Percentiles rank a stretch among this genome's conserved stretches.
Evolutionary conservation across 2,888 invertebrate genomes (phyloP).

Genomic region (Yponomeuta cagnagella): DNA sequence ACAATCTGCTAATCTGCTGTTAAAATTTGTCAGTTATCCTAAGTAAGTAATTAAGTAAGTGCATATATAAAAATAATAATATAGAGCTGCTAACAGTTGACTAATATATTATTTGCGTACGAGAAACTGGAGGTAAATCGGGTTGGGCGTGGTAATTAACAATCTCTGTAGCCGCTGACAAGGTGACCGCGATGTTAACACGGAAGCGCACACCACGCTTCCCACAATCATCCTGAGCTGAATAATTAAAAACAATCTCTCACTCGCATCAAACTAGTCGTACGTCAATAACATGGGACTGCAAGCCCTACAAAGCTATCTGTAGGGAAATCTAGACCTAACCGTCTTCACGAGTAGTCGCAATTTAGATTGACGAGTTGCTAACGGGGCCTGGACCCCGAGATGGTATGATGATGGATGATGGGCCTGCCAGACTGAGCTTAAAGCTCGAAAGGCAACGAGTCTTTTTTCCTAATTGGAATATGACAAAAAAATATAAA

Average conservation of each 20-base stretch:
- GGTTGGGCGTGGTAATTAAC: no score
- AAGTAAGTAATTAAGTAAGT: no score
- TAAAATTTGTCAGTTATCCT: no score
- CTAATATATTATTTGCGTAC: no score
- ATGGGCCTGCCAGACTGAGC: background rate
- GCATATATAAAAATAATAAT: no score
- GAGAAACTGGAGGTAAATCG: no score
- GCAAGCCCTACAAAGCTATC: background rate
- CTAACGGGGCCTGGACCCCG: background rate
- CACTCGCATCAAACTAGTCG: background rate
- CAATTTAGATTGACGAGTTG: background rate
- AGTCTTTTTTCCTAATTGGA: no score
- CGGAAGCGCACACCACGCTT: background rate
- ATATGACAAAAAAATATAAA: no score
- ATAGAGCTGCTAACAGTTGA: no score
- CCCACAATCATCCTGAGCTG: background rate
- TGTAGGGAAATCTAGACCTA: background rate
- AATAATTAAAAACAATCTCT: constrained; percentile 1
- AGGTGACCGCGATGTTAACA: background rate
- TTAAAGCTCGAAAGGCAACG: background rate
- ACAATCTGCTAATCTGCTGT: no score
- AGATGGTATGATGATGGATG: background rate
- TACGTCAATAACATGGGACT: background rate
- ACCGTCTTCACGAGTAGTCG: background rate
- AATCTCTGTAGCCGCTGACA: no score